Evolutionary conservation across 92 coral and sea anemone genomes (phyloP), one percentile per base, ranked within the genome.

Genomic region (Epizoanthus stellaris): DNA sequence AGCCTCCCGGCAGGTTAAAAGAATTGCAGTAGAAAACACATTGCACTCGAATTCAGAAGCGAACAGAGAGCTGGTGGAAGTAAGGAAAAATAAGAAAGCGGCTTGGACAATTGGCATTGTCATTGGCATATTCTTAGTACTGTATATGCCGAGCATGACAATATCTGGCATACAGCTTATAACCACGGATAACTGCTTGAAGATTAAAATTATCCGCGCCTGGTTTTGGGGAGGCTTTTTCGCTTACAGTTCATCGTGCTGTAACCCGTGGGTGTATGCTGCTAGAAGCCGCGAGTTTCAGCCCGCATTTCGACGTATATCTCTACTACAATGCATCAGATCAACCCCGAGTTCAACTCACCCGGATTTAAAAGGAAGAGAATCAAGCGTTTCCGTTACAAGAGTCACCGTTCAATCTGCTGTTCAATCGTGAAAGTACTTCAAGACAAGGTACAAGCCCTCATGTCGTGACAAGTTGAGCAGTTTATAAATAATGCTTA

Each of bases 181-280:
- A 20, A 89, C 98, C 13, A 67, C 87, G 2, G 79, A 87, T 71
- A 20, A 81, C 15, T 93, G 98, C 73, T 73, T 92, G 2, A 93
- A 93, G 82, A 53, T 92, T 59, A 86, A 87, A 21, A 89, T 92
- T 2, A 71, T 89, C 52, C 93, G 93, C 13, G 67, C 47, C 20
- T 93, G 98, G 98, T 93, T 89, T 45, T 93, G 98, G 98, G 95
- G 95, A 2, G 98, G 90, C 5, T 57, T 93, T 10, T 56, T 90
- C 39, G 85, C 95, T 23, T 93, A 89, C 82, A 82, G 88, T 68
- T 88, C 92, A 8, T 93, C 98, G 4, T 91, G 93, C 6, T 80
- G 86, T 4, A 93, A 93, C 25, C 95, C 98, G 4, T 93, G 95
- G 98, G 87, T 93, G 5, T 93, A 93, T 58, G 95, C 98, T 0